These are phyloP conservation scores for Scaptomyza polygonia DNA, from an alignment of 2,888 invertebrate genomes.

Conservation along the genomic window DNA sequence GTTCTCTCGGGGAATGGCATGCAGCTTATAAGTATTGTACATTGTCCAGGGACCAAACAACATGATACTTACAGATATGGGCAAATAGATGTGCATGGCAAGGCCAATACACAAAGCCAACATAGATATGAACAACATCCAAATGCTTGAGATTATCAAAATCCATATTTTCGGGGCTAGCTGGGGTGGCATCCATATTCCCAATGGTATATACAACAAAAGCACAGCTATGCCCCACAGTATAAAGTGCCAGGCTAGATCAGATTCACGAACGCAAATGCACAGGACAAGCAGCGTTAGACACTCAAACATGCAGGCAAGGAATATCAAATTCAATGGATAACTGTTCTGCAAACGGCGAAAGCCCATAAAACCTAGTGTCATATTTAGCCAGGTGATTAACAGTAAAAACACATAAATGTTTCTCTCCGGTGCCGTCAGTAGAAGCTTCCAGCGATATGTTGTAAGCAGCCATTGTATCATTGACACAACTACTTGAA, in stretches of 20 bases:
- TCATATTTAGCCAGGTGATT: slow-evolving; percentile 52
- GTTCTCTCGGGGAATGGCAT: not conserved
- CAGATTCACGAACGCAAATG: slow-evolving; percentile 39
- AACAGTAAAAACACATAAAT: slow-evolving; percentile 46
- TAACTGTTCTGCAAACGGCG: slow-evolving; percentile 50
- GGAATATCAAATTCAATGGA: slow-evolving; percentile 67
- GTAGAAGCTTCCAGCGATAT: slow-evolving; percentile 41
- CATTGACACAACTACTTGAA: slow-evolving; percentile 35
- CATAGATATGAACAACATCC: slow-evolving; percentile 32
- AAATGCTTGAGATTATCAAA: slow-evolving; percentile 42
- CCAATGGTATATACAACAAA: slow-evolving; percentile 47
- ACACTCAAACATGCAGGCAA: slow-evolving; percentile 55
- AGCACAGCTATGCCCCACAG: slow-evolving; percentile 29
- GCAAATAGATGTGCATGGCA: slow-evolving; percentile 52
- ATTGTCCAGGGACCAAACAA: slow-evolving; percentile 70
- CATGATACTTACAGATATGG: slow-evolving; percentile 38
- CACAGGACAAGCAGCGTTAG: slow-evolving; percentile 50
- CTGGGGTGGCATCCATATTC: slow-evolving; percentile 45
- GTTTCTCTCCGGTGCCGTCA: slow-evolving; percentile 28
- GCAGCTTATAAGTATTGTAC: slow-evolving; percentile 51
- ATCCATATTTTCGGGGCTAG: slow-evolving; percentile 54
- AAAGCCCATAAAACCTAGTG: slow-evolving; percentile 51
- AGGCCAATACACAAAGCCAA: slow-evolving; percentile 34
- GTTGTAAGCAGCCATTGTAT: slow-evolving; percentile 57
- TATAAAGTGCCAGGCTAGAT: slow-evolving; percentile 49